Evolutionary conservation across 2,888 invertebrate species (phyloP).

Genomic region (Vesta saturnalis): DNA sequence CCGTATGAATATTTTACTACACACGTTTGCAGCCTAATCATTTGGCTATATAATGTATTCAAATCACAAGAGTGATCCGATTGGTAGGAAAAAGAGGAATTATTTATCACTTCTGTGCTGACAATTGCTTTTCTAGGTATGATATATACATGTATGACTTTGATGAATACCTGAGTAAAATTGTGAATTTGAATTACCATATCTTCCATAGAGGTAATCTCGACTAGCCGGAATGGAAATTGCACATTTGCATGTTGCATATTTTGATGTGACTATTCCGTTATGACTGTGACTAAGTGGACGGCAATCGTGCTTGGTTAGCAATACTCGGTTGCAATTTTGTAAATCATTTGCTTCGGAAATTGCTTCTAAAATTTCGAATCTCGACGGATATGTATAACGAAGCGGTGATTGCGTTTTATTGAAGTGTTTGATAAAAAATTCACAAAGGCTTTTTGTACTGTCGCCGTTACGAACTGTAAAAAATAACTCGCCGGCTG

Average conservation of each 20-base stretch:
- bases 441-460: conserved; percentile 26
- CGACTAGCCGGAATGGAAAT: conserved; percentile 44
- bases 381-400: conserved; percentile 34
- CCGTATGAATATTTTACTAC: background rate
- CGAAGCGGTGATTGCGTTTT: conserved; percentile 32
- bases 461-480: conserved; percentile 4
- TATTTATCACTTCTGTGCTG: conserved; percentile 30
- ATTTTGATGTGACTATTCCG: conserved; percentile 43
- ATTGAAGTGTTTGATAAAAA: conserved; percentile 27
- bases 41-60: background rate
- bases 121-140: conserved; percentile 17
- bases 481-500: conserved; percentile 13
- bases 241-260: conserved; percentile 47
- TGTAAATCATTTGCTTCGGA: conserved; percentile 30
- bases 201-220: conserved; percentile 40
- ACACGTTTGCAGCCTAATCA: background rate
- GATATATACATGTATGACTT: conserved; percentile 19
- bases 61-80: conserved; percentile 2
- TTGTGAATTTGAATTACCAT: conserved; percentile 41
- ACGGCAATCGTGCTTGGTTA: conserved; percentile 36
- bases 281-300: conserved; percentile 47
- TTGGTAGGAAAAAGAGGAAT: conserved; percentile 20
- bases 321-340: conserved; percentile 40
- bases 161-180: conserved; percentile 40
- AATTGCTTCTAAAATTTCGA: conserved; percentile 35